Conservation (phyloP, 1,140 invertebrate genomes). For the Hyphantria cunea region DNA sequence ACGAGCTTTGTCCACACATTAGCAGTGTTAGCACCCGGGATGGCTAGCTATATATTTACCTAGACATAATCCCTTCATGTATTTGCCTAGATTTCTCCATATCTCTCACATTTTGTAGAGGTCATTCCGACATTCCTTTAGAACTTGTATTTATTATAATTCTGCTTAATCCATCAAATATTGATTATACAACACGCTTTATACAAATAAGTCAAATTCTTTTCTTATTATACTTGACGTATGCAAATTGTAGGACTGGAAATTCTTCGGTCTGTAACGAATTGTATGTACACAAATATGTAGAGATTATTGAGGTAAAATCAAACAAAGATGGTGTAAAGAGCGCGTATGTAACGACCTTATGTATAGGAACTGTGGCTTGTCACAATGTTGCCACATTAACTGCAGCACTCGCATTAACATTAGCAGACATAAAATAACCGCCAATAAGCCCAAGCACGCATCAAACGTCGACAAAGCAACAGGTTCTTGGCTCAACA, state of each 20-base stretch:
- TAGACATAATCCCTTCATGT: constrained; percentile 53
- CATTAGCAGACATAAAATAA: constrained; percentile 76
- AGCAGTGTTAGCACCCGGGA: constrained; percentile 73
- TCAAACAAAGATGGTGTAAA: constrained; percentile 14
- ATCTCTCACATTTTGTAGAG: constrained; percentile 57
- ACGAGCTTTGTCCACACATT: constrained; percentile 75
- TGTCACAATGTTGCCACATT: constrained; percentile 69
- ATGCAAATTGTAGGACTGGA: background rate
- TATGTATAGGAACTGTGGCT: constrained; percentile 5
- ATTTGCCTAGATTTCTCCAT: constrained; percentile 71
- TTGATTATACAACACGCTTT: constrained; percentile 50
- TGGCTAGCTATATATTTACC: constrained; percentile 66
- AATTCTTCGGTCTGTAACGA: constrained; percentile 1
- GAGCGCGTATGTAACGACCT: background rate
- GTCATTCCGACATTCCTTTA: constrained; percentile 66
- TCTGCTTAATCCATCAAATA: constrained; percentile 58
- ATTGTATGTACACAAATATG: constrained; percentile 3
- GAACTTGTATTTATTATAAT: constrained; percentile 61
- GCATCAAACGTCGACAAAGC: constrained; percentile 76
- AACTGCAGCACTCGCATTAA: constrained; percentile 64
- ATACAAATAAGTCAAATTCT: constrained; percentile 45
- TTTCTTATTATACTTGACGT: background rate
- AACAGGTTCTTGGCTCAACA: constrained; percentile 76
- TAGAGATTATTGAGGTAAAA: constrained; percentile 8
- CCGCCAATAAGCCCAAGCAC: constrained; percentile 76